Evolutionary conservation across 2,888 invertebrate species (phyloP).

Genomic region (Lasioglossum villosulum): DNA sequence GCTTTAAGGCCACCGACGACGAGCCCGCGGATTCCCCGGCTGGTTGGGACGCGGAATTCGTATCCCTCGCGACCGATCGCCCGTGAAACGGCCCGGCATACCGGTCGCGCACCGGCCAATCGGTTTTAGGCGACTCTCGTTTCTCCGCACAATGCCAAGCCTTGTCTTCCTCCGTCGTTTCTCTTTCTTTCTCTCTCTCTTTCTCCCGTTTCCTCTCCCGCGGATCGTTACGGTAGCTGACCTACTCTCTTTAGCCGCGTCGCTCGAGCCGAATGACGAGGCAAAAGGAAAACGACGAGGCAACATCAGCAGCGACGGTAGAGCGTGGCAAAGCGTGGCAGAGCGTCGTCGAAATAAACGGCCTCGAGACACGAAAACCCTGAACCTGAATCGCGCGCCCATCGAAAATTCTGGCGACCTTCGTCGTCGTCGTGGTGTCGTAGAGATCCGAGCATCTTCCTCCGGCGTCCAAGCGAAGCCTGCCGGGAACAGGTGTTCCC

Average conservation of each 20-base stretch:
- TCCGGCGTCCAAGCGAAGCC: background rate
- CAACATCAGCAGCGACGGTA: background rate
- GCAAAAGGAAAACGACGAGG: constrained; percentile 26
- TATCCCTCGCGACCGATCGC: background rate
- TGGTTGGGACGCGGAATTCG: constrained; percentile 14
- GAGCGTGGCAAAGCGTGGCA: background rate
- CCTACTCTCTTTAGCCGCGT: constrained; percentile 50
- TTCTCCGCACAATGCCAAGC: constrained; percentile 33
- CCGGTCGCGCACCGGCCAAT: background rate
- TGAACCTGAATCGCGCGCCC: constrained; percentile 21
- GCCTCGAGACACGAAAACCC: constrained; percentile 20
- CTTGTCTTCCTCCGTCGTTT: constrained; percentile 24
- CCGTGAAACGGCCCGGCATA: constrained; percentile 7
- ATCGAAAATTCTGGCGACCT: constrained; percentile 21
- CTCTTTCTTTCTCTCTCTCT: background rate
- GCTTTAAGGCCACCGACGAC: constrained; percentile 31
- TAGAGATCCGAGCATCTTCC: background rate
- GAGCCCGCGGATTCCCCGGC: constrained; percentile 20
- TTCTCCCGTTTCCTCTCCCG: constrained; percentile 2
- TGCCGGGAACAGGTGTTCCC: constrained; percentile 64
- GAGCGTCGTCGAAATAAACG: constrained; percentile 22
- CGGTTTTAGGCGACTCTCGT: constrained; percentile 32
- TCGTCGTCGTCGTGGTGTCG: background rate
- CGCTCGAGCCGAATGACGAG: constrained; percentile 40
- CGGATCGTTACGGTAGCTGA: constrained; percentile 61